phyloP scores from a whole-genome alignment of 2,113 vertebrate species.

The Lates calcarifer region DNA sequence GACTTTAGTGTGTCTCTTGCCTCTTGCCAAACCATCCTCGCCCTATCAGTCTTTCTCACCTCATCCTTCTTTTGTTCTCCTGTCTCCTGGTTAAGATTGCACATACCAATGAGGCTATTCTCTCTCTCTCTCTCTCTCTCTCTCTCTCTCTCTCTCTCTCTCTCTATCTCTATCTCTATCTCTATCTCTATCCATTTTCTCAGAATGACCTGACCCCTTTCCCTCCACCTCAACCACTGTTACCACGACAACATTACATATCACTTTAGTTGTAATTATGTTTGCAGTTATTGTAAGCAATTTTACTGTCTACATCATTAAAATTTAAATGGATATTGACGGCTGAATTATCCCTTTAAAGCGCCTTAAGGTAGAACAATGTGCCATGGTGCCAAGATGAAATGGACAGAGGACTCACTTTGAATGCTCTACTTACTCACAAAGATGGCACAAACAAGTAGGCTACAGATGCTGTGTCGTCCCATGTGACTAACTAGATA shows the following conservation, averaged over 20 bases:
- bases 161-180: too few relatives aligned
- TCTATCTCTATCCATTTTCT: conserved; percentile 35
- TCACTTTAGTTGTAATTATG: background rate
- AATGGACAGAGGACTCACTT: background rate
- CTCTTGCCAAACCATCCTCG: conserved; percentile 29
- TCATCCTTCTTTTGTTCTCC: conserved; percentile 45
- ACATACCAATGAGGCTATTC: conserved; percentile 40
- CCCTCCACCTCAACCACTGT: background rate
- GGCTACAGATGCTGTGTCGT: background rate
- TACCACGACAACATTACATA: background rate
- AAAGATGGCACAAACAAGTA: background rate
- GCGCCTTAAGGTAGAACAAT: background rate
- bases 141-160: too few relatives aligned
- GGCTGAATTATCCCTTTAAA: background rate
- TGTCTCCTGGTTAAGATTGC: conserved; percentile 42
- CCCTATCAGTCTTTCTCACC: conserved; percentile 50
- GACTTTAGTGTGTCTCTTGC: conserved; percentile 29
- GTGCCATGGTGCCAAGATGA: background rate
- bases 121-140: background rate
- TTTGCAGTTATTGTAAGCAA: background rate
- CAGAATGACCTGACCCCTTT: conserved; percentile 13
- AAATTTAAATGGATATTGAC: background rate
- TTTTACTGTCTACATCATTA: background rate
- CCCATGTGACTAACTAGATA: background rate
- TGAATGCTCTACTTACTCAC: background rate